Evolutionary conservation across 2,888 invertebrate species (phyloP), one percentile per base, ranked within the genome.

Genomic region (Osmoderma eremita): DNA sequence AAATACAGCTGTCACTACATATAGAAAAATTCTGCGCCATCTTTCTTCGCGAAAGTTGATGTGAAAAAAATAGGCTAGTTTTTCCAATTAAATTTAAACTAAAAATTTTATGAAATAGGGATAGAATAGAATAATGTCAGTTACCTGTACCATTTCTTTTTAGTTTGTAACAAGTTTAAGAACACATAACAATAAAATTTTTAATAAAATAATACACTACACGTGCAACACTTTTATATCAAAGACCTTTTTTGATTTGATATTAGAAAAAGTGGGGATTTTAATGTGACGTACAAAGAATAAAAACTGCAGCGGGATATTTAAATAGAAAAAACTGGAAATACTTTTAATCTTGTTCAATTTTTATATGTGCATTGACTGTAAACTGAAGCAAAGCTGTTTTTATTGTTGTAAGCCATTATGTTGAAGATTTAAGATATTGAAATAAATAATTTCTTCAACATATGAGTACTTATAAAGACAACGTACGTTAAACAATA

Each of bases 161-260:
- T 18, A 30, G 13, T 6, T 20, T 48, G 73, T 75, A 73, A 62
- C 48, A 42, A 49, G 70, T 71, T 72, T 76, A 77, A 73, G 76
- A 76, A 73, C 73, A 73, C 78, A 78, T 78, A 78, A 76, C 76
- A 76, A 76, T 58, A 56, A 56, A 63, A 71, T 73, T 72, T 75
- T 73, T 75, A 70, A 71, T 69, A 71, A 75, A 77, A 75, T 70
- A 70, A 74, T 72, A 45, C 71, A 74, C 74, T 69, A 73, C 79
- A 79, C 79, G 79, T 79, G 79, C 76, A 73, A 69, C 75, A 78
- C 76, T 79, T 78, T 79, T 78, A 75, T 78, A 77, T 76, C 71
- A 73, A 73, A 75, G 70, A 71, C 75, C 75, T 77, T 78, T 78
- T 78, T 77, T 77, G 74, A 75, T 76, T 74, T 67, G 69, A 68